phyloP scores from a whole-genome alignment of 2,888 invertebrate genomes.

The Tetranychus piercei region DNA sequence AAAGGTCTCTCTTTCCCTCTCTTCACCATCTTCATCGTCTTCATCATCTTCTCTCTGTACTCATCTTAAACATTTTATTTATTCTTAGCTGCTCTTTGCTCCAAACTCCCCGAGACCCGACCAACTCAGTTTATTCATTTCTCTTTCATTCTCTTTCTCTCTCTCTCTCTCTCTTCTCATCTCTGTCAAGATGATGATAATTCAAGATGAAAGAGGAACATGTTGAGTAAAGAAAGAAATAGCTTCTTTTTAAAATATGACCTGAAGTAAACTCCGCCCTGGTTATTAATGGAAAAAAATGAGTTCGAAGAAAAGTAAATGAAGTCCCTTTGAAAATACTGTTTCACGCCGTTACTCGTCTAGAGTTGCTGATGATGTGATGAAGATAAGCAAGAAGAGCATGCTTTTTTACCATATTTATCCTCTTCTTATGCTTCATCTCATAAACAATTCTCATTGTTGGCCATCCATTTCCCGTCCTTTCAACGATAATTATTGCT shows the following conservation, averaged over 20 bases:
- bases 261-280: background rate
- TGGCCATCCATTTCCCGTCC: too few species aligned
- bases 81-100: too few species aligned
- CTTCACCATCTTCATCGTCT: background rate
- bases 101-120: too few species aligned
- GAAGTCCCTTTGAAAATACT: background rate
- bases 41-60: too few species aligned
- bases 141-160: background rate
- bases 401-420: background rate
- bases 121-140: background rate
- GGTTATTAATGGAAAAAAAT: slow-evolving; percentile 1
- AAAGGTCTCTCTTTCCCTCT: background rate
- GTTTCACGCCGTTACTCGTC: background rate
- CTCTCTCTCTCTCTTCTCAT: background rate
- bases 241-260: background rate
- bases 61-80: too few species aligned
- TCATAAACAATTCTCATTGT: too few species aligned
- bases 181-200: background rate
- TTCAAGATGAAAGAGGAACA: background rate
- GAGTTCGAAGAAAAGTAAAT: background rate
- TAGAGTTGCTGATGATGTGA: background rate
- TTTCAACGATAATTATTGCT: too few species aligned
- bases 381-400: background rate
- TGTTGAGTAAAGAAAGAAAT: background rate
- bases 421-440: too few species aligned